phyloP scores from a whole-genome alignment of 2,888 invertebrate species.

The Cinara cedri region DNA sequence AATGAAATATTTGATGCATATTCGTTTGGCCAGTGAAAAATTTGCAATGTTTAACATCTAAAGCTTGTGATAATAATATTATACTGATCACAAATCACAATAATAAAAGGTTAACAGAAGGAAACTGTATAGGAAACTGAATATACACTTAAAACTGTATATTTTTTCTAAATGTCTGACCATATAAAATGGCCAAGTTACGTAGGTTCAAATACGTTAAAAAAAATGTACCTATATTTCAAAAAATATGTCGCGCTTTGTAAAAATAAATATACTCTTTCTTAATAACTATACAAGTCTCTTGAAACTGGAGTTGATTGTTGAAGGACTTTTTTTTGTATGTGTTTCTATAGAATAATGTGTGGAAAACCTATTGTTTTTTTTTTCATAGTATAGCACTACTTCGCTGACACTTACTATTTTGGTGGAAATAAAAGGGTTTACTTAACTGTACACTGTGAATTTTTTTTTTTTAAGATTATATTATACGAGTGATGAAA shows the following conservation, averaged over 20 bases:
- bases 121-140: too few species aligned
- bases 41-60: too few species aligned
- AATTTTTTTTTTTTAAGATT: not conserved
- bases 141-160: too few species aligned
- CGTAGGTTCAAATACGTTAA: too few species aligned
- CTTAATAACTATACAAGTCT: not conserved
- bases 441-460: not conserved
- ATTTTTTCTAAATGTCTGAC: too few species aligned
- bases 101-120: too few species aligned
- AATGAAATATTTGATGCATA: too few species aligned
- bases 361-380: slow-evolving; percentile 3
- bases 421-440: not conserved
- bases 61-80: too few species aligned
- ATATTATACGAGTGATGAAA: not conserved
- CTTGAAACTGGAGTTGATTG: not conserved
- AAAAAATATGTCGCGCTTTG: not conserved
- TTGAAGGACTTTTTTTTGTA: not conserved
- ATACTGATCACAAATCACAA: too few species aligned
- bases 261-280: not conserved
- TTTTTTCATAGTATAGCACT: not conserved
- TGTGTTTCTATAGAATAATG: not conserved
- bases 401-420: slow-evolving; percentile 3
- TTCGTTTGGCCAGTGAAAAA: too few species aligned
- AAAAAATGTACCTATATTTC: not conserved
- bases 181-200: too few species aligned